These are phyloP conservation scores for Mnemiopsis leidyi DNA, from an alignment of 37 sponge, comb jelly and placozoan species.

Conservation along the genomic window DNA sequence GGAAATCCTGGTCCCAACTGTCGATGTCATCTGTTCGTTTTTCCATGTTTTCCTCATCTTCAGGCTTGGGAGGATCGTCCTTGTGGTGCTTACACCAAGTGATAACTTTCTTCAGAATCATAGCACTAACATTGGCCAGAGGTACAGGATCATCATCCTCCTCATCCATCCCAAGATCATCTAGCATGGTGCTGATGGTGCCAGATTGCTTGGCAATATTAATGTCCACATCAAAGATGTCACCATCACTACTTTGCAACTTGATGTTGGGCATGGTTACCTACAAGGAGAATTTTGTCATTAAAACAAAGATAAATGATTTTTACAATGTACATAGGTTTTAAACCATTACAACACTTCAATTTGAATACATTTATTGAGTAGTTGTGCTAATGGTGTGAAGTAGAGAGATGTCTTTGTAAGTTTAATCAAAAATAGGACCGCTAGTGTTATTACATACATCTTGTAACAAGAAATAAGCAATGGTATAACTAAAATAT, in stretches of 20 bases:
- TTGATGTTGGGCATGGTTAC: slow-evolving; percentile 86
- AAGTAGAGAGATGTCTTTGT: too few relatives aligned
- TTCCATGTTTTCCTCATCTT: slow-evolving; percentile 98
- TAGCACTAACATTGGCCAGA: slow-evolving; percentile 93
- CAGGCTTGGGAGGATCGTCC: slow-evolving; percentile 89
- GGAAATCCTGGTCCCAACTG: slow-evolving; percentile 97
- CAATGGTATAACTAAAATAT: too few relatives aligned
- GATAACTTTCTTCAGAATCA: slow-evolving; percentile 94
- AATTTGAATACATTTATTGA: too few relatives aligned
- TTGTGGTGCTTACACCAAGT: slow-evolving; percentile 86
- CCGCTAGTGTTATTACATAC: too few relatives aligned
- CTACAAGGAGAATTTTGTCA: too few relatives aligned
- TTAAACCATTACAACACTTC: too few relatives aligned
- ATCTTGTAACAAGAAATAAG: too few relatives aligned
- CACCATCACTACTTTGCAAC: slow-evolving; percentile 96
- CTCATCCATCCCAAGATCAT: slow-evolving; percentile 94
- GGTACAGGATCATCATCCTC: slow-evolving; percentile 92
- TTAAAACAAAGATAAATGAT: too few relatives aligned
- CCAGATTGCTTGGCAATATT: slow-evolving; percentile 91
- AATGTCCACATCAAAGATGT: slow-evolving; percentile 88
- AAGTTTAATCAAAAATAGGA: too few relatives aligned
- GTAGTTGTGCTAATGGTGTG: too few relatives aligned
- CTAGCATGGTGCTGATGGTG: slow-evolving; percentile 98
- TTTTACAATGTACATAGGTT: too few relatives aligned
- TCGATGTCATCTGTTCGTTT: slow-evolving; percentile 98